A percentile compares a stretch with the other conserved stretches of the same genome.
Conservation (phyloP, 2,888 invertebrate genomes). For the Diadegma fenestrale region DNA sequence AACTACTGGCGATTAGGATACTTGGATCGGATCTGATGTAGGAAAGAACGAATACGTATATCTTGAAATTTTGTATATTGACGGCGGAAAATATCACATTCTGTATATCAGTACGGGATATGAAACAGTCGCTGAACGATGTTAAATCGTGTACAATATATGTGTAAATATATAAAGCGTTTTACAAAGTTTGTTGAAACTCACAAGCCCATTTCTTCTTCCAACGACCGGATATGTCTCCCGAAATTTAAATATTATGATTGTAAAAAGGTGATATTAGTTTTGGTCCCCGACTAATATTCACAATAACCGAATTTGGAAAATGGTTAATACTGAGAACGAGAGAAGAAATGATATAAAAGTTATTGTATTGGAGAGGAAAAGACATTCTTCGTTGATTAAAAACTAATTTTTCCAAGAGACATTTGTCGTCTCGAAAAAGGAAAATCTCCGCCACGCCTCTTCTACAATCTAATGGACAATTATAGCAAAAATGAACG, state of each 20-base stretch:
- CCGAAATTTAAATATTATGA: constrained; percentile 45
- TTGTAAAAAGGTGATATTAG: constrained; percentile 61
- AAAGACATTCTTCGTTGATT: constrained; percentile 30
- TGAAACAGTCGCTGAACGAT: constrained; percentile 53
- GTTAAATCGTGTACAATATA: constrained; percentile 51
- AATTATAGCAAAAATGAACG: constrained; percentile 54
- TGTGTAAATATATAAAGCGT: constrained; percentile 37
- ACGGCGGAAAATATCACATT: constrained; percentile 75
- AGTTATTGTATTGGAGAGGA: constrained; percentile 41
- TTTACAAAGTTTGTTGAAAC: constrained; percentile 29
- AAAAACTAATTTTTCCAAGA: constrained; percentile 44
- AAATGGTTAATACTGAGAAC: constrained; percentile 48
- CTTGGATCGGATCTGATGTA: background rate
- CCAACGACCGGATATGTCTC: constrained; percentile 29
- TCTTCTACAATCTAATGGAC: constrained; percentile 59
- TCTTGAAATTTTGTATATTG: constrained; percentile 72
- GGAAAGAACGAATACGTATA: constrained; percentile 23
- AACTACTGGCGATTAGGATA: background rate
- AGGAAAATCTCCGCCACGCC: constrained; percentile 7
- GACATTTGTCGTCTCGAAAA: constrained; percentile 22
- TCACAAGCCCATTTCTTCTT: constrained; percentile 13
- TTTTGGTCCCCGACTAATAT: constrained; percentile 64
- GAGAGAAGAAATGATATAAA: constrained; percentile 30
- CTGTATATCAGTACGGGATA: constrained; percentile 70
- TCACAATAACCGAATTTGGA: constrained; percentile 55